A percentile compares a stretch with the other conserved stretches of the same genome.
Conservation (phyloP, 2,113 vertebrate species). For the Austrofundulus limnaeus region DNA sequence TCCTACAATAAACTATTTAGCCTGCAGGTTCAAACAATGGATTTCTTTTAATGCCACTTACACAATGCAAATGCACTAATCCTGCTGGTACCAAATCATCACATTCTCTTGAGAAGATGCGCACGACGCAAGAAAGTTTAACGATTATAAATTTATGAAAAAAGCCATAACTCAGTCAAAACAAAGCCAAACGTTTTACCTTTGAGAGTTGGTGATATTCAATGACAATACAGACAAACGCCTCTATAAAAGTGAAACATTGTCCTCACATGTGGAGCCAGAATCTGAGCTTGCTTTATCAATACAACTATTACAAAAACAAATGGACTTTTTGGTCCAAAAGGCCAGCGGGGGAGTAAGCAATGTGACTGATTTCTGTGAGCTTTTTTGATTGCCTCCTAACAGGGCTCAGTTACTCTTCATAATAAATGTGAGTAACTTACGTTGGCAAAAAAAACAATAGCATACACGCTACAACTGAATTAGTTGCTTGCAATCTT, state of each 20-base stretch:
- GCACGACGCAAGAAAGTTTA: neutral
- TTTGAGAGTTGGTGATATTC: neutral
- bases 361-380: constrained; percentile 2
- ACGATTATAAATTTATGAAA: constrained; percentile 9
- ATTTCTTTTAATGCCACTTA: constrained; percentile 20
- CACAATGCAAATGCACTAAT: neutral
- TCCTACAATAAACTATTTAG: neutral
- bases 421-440: neutral
- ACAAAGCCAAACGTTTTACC: neutral
- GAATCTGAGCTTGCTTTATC: constrained; percentile 15
- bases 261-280: neutral
- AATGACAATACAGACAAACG: constrained; percentile 19
- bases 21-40: constrained; percentile 6
- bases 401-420: neutral
- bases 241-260: constrained; percentile 23
- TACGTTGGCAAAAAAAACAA: neutral
- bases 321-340: constrained; percentile 13
- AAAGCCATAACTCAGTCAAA: constrained; percentile 8
- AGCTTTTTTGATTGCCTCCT: neutral
- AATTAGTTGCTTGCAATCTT: neutral
- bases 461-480: constrained; percentile 8
- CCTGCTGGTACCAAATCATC: constrained; percentile 11
- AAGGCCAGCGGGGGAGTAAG: neutral
- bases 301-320: constrained; percentile 9
- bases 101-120: neutral